Evolutionary conservation across 2,797 vertebrate species (phyloP).

Genomic region (Clarias pachynema): DNA sequence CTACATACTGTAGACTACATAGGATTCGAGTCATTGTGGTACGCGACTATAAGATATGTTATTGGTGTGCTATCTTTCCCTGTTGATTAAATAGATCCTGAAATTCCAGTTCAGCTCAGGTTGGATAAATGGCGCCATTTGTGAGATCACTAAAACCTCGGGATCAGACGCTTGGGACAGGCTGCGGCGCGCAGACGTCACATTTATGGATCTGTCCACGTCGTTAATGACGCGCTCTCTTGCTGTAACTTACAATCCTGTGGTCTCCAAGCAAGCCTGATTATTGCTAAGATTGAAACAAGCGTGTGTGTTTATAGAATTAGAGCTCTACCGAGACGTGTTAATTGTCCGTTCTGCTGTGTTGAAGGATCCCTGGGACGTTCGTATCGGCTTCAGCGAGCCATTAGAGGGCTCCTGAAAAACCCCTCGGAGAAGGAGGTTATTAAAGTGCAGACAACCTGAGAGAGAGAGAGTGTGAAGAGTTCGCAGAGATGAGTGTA

Average conservation of each 20-base stretch:
- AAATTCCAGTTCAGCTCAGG: neutral
- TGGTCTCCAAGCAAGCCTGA: constrained; percentile 14
- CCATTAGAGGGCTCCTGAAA: constrained; percentile 35
- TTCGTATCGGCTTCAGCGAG: constrained; percentile 20
- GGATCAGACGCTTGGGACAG: constrained; percentile 17
- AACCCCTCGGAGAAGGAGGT: constrained; percentile 3
- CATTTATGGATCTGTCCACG: constrained; percentile 23
- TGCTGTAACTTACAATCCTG: constrained; percentile 40
- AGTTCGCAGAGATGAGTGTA: constrained; percentile 13
- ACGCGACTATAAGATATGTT: neutral
- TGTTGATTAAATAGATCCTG: neutral
- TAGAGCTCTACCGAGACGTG: constrained; percentile 11
- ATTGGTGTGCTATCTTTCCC: neutral
- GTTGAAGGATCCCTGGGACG: constrained; percentile 24
- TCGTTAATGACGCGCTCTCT: constrained; percentile 34
- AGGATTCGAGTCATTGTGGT: neutral
- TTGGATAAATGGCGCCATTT: neutral
- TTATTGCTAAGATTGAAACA: constrained; percentile 12
- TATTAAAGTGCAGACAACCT: constrained; percentile 36
- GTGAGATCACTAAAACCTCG: constrained; percentile 27
- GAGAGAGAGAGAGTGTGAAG: constrained; percentile 5
- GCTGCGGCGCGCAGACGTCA: constrained; percentile 31
- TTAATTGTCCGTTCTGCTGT: constrained; percentile 43
- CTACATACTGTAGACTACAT: neutral
- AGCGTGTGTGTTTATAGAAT: constrained; percentile 3